Evolutionary conservation across 2,113 vertebrate genomes (phyloP).

Genomic region (Herpetotheres cachinnans): DNA sequence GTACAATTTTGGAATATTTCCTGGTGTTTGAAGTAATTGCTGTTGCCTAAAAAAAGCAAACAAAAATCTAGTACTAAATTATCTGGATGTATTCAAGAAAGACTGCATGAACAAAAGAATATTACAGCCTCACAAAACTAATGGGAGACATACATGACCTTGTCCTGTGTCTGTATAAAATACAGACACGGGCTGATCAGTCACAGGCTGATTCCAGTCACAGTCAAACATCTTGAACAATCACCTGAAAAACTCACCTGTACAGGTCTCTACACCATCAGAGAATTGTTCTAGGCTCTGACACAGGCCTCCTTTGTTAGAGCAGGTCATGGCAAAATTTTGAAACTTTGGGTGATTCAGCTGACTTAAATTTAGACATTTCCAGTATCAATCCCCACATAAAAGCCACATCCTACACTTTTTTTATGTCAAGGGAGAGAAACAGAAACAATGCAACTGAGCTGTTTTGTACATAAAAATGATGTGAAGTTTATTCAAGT

Average conservation of each 20-base stretch:
- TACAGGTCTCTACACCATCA: accelerated
- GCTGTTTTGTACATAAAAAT: background rate
- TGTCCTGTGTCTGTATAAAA: background rate
- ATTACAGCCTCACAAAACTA: background rate
- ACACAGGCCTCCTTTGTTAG: accelerated
- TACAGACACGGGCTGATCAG: background rate
- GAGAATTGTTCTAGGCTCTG: background rate
- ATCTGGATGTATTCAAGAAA: background rate
- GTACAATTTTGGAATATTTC: background rate
- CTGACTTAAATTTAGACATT: background rate
- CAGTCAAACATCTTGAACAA: background rate
- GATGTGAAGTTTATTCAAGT: background rate
- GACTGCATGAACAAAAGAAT: background rate
- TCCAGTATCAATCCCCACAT: background rate
- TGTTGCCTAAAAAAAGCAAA: background rate
- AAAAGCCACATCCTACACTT: background rate
- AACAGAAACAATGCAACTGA: background rate
- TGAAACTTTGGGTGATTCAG: background rate
- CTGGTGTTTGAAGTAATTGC: background rate
- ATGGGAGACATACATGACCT: background rate
- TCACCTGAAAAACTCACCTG: background rate
- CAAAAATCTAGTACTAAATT: background rate
- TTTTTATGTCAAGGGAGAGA: background rate
- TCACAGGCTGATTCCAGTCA: background rate
- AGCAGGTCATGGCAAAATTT: background rate